These are phyloP conservation scores for Papilio aristodemus DNA, from an alignment of 1,140 invertebrate genomes.

Conservation along the genomic window DNA sequence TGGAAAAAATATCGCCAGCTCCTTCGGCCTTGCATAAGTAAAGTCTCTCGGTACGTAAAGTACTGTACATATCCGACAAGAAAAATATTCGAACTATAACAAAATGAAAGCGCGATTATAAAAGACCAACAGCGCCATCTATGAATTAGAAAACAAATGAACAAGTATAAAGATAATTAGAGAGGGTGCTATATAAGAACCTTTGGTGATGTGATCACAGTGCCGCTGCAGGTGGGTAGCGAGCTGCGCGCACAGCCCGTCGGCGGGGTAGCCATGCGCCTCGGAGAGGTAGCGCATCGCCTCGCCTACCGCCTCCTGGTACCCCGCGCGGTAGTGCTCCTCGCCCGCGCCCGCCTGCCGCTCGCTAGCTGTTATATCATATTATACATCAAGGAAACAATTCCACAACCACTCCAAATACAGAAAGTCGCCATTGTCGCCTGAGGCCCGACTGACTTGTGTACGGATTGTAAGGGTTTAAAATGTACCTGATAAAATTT, in stretches of 20 bases:
- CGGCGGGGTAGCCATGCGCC: constrained; percentile 88
- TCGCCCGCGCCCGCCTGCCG: constrained; percentile 66
- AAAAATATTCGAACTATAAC: no score
- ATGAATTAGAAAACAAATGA: background rate
- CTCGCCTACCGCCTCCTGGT: constrained; percentile 94
- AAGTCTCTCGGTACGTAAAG: no score
- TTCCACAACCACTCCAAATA: no score
- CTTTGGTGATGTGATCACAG: constrained; percentile 84
- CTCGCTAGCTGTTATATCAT: constrained; percentile 67
- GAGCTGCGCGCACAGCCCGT: constrained; percentile 90
- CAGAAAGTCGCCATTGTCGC: no score
- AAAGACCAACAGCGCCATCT: background rate
- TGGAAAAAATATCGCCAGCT: no score
- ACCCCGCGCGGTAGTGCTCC: constrained; percentile 88
- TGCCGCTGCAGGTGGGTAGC: constrained; percentile 92
- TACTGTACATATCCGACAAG: no score
- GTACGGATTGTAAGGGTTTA: no score
- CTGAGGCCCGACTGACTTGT: no score
- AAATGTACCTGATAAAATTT: background rate
- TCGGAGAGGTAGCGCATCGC: constrained; percentile 94
- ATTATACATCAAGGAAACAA: background rate
- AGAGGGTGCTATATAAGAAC: constrained; percentile 59
- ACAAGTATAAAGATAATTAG: background rate
- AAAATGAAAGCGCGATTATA: background rate
- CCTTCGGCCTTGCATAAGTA: no score